phyloP scores from a whole-genome alignment of 1,140 invertebrate species.

The Psix sp. region DNA sequence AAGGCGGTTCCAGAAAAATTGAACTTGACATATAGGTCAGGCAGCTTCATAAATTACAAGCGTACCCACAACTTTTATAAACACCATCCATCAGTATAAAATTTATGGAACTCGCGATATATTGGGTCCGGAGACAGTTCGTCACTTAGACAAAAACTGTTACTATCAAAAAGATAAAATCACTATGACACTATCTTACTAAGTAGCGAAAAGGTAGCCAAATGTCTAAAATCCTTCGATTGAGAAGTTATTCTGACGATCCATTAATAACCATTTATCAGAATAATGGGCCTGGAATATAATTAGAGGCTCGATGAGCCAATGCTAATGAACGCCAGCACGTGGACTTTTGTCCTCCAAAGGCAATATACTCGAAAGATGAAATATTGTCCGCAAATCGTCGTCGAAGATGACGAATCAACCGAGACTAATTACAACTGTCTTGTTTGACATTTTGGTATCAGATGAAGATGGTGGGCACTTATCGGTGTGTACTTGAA shows the following conservation, averaged over 20 bases:
- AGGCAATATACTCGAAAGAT: constrained; percentile 2
- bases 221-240: constrained; percentile 48
- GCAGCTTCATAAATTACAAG: background rate
- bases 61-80: too few relatives aligned
- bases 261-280: constrained; percentile 39
- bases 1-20: constrained; percentile 12
- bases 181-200: constrained; percentile 22
- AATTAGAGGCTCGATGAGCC: constrained; percentile 30
- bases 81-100: background rate
- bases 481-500: background rate
- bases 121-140: too few relatives aligned
- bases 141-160: too few relatives aligned
- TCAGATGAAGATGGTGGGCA: background rate
- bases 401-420: constrained; percentile 1
- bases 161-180: too few relatives aligned
- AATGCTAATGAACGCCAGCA: constrained; percentile 23
- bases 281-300: constrained; percentile 26
- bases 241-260: constrained; percentile 45
- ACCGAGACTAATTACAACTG: constrained; percentile 1
- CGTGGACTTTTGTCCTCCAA: constrained; percentile 20
- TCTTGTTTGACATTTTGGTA: constrained; percentile 6
- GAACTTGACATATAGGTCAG: background rate
- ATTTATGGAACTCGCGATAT: too few relatives aligned
- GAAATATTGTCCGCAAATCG: constrained; percentile 43
- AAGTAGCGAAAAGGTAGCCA: constrained; percentile 44